Percentiles rank a stretch among this genome's conserved stretches.
phyloP scores from a whole-genome alignment of 2,113 vertebrate species.

The Protobothrops flavoviridis region DNA sequence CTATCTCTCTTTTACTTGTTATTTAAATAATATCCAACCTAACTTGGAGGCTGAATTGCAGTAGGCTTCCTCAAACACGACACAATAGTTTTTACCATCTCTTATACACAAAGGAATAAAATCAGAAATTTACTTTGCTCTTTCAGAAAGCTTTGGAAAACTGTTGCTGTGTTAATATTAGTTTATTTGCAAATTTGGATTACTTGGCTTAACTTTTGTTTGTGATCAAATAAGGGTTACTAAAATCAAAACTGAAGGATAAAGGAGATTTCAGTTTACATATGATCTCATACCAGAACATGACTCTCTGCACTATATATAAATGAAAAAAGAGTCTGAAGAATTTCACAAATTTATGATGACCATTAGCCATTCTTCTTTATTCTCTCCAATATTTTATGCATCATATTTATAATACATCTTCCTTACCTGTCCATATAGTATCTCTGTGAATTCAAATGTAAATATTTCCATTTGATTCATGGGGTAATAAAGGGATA shows the following conservation, averaged over 20 bases:
- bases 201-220: neutral
- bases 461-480: conserved; percentile 9
- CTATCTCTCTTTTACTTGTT: neutral
- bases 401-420: neutral
- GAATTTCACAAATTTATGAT: neutral
- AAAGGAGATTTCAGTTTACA: neutral
- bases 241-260: neutral
- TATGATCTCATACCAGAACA: neutral
- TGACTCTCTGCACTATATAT: neutral
- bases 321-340: neutral
- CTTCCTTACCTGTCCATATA: neutral
- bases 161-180: neutral
- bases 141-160: neutral
- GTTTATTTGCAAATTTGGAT: neutral
- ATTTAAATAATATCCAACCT: neutral
- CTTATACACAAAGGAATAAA: neutral
- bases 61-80: neutral
- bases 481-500: neutral
- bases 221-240: neutral
- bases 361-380: neutral
- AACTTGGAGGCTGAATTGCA: neutral
- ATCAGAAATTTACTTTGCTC: neutral
- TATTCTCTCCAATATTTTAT: neutral
- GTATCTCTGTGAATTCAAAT: neutral
- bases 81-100: neutral